Base-by-base conservation (phyloP, 2,888 invertebrate genomes). In the Macrosoma leucophasiata region DNA sequence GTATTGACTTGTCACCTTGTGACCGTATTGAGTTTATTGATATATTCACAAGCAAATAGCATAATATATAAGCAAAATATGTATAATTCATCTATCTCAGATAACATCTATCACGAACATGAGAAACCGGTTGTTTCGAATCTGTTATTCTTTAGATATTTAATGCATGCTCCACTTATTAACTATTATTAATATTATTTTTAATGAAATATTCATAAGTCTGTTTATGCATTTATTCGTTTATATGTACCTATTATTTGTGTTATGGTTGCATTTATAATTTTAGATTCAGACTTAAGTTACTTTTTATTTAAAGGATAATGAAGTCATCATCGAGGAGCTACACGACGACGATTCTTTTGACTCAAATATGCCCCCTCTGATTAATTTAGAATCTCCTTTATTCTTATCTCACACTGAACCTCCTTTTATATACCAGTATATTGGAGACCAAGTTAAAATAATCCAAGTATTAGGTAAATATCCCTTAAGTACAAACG, bases 301-400 rank as follows among this genome's bases (percentile, higher is more conserved):
- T 54, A 58, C 64, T 75, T 81, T 81, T 75, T 79, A 81, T 81
- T 84, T 85, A 75, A 86, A 85, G 84, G 85, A 69, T 59, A 70
- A 66, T 61, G 78, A 79, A 73, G 76, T 82, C 46, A 73, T 76
- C 77, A 76, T 78, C 76, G 85, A 84, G 68, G 84, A 84, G 69
- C 66, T 78, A 52, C 75, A 64, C 48, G 82, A 81, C 64, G 75
- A 77, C 68, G 78, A 82, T 68, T 58, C 48, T 60, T 62, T 71
- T 64, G 72, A 74, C 62, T 78, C 73, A 50, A 76, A 72, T 69
- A 82, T 84, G 73, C 79, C 82, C 54, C 68, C 75, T 48, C 72
- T 82, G 52, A 59, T 79, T 46, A 69, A 74, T 55, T 43, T 69
- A 44, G 62, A 72, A 20, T 63, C 74, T 37, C 67, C 67, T 30